Evolutionary conservation across 1,140 invertebrate species (phyloP).

Genomic region (Brachionus plicatilis): DNA sequence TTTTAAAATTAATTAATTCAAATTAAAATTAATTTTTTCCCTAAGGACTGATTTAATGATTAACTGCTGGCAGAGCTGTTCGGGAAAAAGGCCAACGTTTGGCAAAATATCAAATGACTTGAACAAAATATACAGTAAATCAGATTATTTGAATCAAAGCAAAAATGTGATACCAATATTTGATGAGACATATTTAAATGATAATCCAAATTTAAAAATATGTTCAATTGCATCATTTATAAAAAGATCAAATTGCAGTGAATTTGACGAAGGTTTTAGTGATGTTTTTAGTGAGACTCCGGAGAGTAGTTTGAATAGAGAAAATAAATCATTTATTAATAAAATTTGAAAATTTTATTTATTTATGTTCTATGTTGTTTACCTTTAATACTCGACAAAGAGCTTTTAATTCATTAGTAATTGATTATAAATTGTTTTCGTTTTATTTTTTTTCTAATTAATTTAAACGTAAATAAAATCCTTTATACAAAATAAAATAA

Average conservation of each 20-base stretch:
- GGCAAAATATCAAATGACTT: not conserved
- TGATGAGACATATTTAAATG: conserved; percentile 4
- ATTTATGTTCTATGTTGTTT: not conserved
- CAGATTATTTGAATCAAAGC: not conserved
- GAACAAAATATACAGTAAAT: not conserved
- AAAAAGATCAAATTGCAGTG: conserved; percentile 3
- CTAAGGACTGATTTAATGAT: not conserved
- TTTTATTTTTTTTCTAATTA: not conserved
- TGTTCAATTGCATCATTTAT: not conserved
- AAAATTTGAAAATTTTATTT: not conserved
- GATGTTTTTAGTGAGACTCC: not conserved
- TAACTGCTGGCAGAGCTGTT: not conserved
- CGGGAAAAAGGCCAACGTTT: not conserved
- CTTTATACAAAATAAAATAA: not conserved
- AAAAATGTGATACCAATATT: not conserved
- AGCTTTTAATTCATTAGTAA: not conserved
- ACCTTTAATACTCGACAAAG: not conserved
- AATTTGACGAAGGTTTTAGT: conserved; percentile 20
- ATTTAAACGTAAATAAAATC: not conserved
- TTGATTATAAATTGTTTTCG: not conserved
- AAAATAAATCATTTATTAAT: conserved; percentile 20
- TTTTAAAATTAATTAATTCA: not conserved
- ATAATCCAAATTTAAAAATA: not conserved
- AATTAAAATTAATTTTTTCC: not conserved
- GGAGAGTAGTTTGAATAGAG: not conserved